A percentile compares a stretch with the other conserved stretches of the same genome.
phyloP scores from a whole-genome alignment of 2,113 vertebrate species.

The Ceyx cyanopectus region DNA sequence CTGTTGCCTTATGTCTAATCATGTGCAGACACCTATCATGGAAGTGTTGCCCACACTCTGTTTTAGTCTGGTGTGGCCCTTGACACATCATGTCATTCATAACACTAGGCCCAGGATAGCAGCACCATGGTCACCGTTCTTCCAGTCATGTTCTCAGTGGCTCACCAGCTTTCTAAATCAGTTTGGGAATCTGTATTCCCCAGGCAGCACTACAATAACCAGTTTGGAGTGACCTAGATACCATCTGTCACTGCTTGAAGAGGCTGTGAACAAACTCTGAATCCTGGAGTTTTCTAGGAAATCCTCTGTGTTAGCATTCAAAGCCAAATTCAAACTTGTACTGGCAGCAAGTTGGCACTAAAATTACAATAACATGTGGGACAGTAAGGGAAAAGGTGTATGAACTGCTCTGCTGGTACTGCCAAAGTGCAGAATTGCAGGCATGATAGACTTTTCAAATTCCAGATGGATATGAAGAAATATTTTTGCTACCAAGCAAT shows the following conservation, averaged over 20 bases:
- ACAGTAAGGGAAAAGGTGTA: background rate
- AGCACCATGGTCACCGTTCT: background rate
- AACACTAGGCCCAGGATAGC: background rate
- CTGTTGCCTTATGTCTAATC: background rate
- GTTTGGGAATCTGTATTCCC: background rate
- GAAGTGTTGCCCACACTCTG: background rate
- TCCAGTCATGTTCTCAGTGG: background rate
- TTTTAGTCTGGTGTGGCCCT: background rate
- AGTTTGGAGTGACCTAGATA: background rate
- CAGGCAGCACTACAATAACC: background rate
- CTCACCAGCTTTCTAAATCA: background rate
- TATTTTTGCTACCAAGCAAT: conserved; percentile 16
- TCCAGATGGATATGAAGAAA: background rate
- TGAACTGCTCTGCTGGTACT: background rate
- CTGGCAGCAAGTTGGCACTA: background rate
- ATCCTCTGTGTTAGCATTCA: conserved; percentile 5
- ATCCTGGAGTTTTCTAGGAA: background rate
- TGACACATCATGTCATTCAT: background rate
- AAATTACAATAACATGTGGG: background rate
- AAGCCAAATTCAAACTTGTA: background rate
- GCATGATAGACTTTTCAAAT: background rate
- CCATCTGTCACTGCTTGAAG: conserved; percentile 17
- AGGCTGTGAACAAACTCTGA: background rate
- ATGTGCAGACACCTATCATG: background rate
- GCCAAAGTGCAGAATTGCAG: background rate